Conservation (phyloP, 2,888 invertebrate species). For the Mythimna loreyi region DNA sequence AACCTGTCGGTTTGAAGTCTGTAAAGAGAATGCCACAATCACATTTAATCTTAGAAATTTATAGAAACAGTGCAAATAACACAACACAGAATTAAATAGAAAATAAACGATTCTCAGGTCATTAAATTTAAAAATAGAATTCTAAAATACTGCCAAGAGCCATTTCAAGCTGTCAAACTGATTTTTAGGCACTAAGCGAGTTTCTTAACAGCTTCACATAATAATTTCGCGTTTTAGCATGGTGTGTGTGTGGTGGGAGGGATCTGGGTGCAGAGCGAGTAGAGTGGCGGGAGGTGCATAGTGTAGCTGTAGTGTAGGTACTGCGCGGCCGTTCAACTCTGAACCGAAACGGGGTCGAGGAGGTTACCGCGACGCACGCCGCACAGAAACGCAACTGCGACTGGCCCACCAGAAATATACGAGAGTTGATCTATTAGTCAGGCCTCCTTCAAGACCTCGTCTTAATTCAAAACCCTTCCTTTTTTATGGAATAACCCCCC, state of each 20-base stretch:
- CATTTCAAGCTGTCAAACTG: slow-evolving; percentile 2
- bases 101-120: not conserved
- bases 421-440: no score
- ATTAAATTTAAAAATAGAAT: slow-evolving; percentile 20
- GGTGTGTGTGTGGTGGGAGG: slow-evolving; percentile 53
- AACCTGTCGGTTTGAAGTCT: not conserved
- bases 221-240: slow-evolving; percentile 25
- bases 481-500: not conserved
- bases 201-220: slow-evolving; percentile 15
- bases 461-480: not conserved
- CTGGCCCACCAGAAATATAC: slow-evolving; percentile 13
- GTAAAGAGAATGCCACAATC: not conserved
- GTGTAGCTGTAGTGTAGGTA: slow-evolving; percentile 66
- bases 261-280: slow-evolving; percentile 44
- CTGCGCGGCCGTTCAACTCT: slow-evolving; percentile 85
- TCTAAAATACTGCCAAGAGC: slow-evolving; percentile 12
- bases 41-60: not conserved
- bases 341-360: slow-evolving; percentile 87
- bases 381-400: slow-evolving; percentile 56
- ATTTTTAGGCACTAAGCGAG: slow-evolving; percentile 14
- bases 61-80: not conserved
- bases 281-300: slow-evolving; percentile 68
- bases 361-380: slow-evolving; percentile 70
- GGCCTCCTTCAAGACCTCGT: not conserved
- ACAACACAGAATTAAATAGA: not conserved